phyloP scores from a whole-genome alignment of 2,113 vertebrate species.

The Orientallactaga bullata region DNA sequence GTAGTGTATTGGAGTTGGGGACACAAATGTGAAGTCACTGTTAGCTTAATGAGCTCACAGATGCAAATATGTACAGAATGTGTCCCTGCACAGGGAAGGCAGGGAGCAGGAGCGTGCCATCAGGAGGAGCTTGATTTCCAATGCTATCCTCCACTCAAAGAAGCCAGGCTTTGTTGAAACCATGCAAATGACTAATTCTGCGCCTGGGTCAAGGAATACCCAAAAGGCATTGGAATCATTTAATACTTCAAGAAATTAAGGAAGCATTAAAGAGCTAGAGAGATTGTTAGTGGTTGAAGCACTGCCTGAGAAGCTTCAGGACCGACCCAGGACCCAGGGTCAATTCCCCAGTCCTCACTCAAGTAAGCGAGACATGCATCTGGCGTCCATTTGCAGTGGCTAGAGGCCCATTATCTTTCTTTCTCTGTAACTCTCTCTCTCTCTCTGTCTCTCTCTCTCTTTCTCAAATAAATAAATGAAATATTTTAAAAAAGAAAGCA shows the following conservation, averaged over 20 bases:
- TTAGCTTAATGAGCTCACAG: not conserved
- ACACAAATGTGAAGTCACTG: not conserved
- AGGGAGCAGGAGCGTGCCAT: not conserved
- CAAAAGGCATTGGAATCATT: not conserved
- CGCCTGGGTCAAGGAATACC: accelerated
- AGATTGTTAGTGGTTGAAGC: too few relatives aligned
- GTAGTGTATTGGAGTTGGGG: not conserved
- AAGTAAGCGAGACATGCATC: too few relatives aligned
- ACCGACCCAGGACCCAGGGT: too few relatives aligned
- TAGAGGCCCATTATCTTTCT: too few relatives aligned
- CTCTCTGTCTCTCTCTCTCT: too few relatives aligned
- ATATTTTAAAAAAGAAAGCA: too few relatives aligned
- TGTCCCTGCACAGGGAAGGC: too few relatives aligned
- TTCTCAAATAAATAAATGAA: too few relatives aligned
- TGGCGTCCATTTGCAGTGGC: too few relatives aligned
- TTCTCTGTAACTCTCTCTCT: too few relatives aligned
- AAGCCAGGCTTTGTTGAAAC: not conserved
- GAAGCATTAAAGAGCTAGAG: not conserved
- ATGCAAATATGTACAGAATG: not conserved
- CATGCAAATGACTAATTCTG: not conserved
- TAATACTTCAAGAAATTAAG: not conserved
- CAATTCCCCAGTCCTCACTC: too few relatives aligned
- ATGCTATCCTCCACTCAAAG: not conserved
- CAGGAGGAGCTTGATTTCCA: not conserved
- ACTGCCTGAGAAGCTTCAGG: too few relatives aligned